Base-by-base conservation (phyloP, 2,888 invertebrate species). In the Orthosia cruda region DNA sequence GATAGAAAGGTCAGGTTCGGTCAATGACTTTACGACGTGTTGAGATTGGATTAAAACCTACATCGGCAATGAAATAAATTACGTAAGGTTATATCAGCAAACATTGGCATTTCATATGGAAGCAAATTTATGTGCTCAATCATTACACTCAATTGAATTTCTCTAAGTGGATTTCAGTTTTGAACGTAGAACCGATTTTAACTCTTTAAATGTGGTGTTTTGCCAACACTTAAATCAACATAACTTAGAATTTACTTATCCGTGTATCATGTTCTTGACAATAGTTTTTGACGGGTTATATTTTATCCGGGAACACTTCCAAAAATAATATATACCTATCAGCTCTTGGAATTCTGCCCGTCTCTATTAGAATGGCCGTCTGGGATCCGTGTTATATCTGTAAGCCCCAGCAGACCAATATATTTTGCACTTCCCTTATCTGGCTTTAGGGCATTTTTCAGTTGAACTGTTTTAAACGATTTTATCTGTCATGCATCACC, bases 311-410 rank as follows among this genome's bases (percentile, higher is more conserved):
- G 80, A 89, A 77, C 70, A 72, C 59, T 84, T 87, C 84, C 80
- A 87, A 86, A 84, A 83, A 84, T 84, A 87, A 86, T 86, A 81
- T 83, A 87, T 65, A 67, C 71, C 72, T 89, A 89, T 90, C 88
- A 88, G 85, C 76, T 87, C 76, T 93, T 93, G 92, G 92, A 92
- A 87, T 80, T 76, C 71, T 91, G 92, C 92, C 92, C 91, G 85
- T 79, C 74, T 86, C 66, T 68, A 58, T 67, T 18, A 85, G 87
- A 85, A 86, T 76, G 74, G 81, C 78, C 85, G 84, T 87, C 82
- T 89, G 83, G 79, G 74, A 73, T 74, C 40, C 65, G 26, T 71
- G 61, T 73, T 67, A 68, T 72, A 82, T 87, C 83, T 76, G 57
- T 63, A 66, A 79, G 5, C 68, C 80, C 73, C 76, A 59, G 47